These are phyloP conservation scores for Clupea harengus DNA, from an alignment of 2,113 vertebrate species.

Conservation along the genomic window DNA sequence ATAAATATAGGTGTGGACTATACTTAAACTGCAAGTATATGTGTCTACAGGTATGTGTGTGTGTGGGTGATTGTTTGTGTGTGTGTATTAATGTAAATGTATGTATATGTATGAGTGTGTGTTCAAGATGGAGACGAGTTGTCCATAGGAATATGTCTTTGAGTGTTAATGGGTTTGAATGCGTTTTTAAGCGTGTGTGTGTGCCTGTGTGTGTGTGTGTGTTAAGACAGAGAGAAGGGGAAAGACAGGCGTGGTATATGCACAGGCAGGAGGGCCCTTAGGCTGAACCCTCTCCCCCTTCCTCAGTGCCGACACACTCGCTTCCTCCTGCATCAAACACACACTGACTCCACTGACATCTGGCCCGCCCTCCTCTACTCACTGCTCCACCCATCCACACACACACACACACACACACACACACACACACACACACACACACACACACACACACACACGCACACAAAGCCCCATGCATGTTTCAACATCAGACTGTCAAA, in stretches of 20 bases:
- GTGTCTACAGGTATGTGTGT: background rate
- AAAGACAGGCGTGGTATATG: background rate
- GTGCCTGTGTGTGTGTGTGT: background rate
- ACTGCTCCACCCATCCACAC: constrained; percentile 31
- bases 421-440: constrained; percentile 28
- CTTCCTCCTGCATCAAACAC: constrained; percentile 7
- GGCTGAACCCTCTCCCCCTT: constrained; percentile 5
- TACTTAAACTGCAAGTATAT: too few species aligned
- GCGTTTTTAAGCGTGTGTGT: background rate
- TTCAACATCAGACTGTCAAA: too few species aligned
- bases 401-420: too few species aligned
- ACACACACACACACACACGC: background rate
- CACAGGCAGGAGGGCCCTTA: background rate
- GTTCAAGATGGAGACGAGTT: background rate
- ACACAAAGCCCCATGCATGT: background rate
- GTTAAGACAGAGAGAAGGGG: background rate
- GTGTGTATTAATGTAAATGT: too few species aligned
- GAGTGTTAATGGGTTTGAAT: too few species aligned
- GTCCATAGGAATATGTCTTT: too few species aligned
- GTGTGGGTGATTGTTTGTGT: background rate
- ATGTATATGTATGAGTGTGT: background rate
- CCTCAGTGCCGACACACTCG: background rate
- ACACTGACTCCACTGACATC: constrained; percentile 44
- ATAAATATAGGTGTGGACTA: background rate
- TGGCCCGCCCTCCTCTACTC: constrained; percentile 52